phyloP scores from a whole-genome alignment of 2,113 vertebrate genomes.

The Siniperca chuatsi region DNA sequence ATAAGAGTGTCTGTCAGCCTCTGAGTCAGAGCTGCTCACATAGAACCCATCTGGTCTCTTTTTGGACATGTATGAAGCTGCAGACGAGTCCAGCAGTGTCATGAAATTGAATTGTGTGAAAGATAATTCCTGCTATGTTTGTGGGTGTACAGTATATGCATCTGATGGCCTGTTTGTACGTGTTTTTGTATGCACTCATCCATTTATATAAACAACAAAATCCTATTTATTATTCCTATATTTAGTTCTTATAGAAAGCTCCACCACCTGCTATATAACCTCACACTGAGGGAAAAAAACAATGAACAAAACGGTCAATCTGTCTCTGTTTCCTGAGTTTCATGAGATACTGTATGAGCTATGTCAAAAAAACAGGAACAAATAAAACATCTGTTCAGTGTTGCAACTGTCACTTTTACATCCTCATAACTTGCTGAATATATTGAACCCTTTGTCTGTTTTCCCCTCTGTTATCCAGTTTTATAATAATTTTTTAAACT shows the following conservation, averaged over 20 bases:
- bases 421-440: neutral
- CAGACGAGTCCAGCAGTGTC: neutral
- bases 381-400: neutral
- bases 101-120: neutral
- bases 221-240: conserved; percentile 22
- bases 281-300: neutral
- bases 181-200: neutral
- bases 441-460: neutral
- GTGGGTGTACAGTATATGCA: neutral
- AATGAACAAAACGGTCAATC: conserved; percentile 5
- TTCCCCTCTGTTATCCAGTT: neutral
- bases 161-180: neutral
- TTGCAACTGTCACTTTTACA: neutral
- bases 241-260: conserved; percentile 4
- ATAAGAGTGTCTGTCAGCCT: conserved; percentile 40
- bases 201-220: conserved; percentile 13
- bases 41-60: conserved; percentile 23
- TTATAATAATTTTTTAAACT: neutral
- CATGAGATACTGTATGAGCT: neutral
- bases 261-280: conserved; percentile 37
- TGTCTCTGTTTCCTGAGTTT: conserved; percentile 14
- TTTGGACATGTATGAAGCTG: neutral
- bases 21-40: conserved; percentile 33
- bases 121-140: neutral
- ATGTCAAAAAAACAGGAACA: neutral